phyloP scores from a whole-genome alignment of 2,888 invertebrate species.

The Hecatera dysodea region DNA sequence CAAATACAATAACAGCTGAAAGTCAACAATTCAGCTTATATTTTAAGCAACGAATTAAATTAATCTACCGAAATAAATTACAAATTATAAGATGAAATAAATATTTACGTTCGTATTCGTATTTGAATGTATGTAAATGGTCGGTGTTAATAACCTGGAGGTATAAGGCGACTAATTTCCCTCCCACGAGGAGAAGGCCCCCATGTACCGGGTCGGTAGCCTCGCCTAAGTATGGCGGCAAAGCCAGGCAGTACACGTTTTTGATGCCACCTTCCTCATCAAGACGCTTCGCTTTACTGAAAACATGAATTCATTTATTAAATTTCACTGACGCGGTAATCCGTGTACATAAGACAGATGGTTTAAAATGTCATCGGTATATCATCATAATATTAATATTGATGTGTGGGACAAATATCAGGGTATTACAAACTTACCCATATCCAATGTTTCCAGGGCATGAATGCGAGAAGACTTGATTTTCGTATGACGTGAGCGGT shows the following conservation, averaged over 20 bases:
- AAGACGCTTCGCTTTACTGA: constrained; percentile 72
- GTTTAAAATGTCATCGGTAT: constrained; percentile 2
- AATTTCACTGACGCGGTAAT: background rate
- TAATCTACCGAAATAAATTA: background rate
- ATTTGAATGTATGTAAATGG: constrained; percentile 3
- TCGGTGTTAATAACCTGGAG: constrained; percentile 75
- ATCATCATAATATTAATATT: too few relatives aligned
- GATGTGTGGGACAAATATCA: background rate
- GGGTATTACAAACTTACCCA: constrained; percentile 67
- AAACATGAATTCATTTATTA: constrained; percentile 52
- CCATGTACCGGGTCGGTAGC: constrained; percentile 81
- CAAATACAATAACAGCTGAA: background rate
- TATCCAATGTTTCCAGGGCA: constrained; percentile 79
- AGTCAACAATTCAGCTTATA: background rate
- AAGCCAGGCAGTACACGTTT: constrained; percentile 81
- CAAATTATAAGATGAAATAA: constrained; percentile 9
- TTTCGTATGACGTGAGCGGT: constrained; percentile 74
- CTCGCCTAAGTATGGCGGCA: constrained; percentile 79
- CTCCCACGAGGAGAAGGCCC: constrained; percentile 78
- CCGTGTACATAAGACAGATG: background rate
- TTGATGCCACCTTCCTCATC: constrained; percentile 69
- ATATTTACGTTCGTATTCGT: background rate
- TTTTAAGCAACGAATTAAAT: constrained; percentile 15
- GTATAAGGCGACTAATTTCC: constrained; percentile 82
- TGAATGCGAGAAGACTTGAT: constrained; percentile 73